Base-by-base conservation (phyloP, 30 jellyfish, hydroid and myxozoan species). In the Chironex yamaguchii region DNA sequence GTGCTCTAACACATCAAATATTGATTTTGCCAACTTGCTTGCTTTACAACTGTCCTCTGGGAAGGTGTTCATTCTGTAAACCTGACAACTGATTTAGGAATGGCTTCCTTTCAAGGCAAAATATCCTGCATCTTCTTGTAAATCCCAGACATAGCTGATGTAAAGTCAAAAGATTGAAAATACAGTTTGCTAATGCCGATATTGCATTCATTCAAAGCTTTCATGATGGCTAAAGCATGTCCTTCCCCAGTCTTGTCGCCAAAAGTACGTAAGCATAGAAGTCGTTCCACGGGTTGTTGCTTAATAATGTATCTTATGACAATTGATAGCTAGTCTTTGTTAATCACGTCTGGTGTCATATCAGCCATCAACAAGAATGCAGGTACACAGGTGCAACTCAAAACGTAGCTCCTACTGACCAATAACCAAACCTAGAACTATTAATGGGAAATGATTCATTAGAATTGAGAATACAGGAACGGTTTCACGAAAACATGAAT, bases 11-110 rank as follows among this genome's bases (percentile, higher is more conserved):
- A 27, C 79, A 62, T 75, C 79, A 49, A 75, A 29, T 76, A 75
- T 75, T 23, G 88, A 75, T 49, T 53, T 48, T 75, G 49, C 88
- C 54, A 75, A 22, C 79, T 75, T 75, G 79, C 88, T 75, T 52
- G 88, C 88, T 52, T 49, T 26, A 30, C 79, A 75, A 22, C 88
- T 48, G 13, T 29, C 76, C 79, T 75, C 88, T 4, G 36, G 67
- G 36, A 68, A 68, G 33, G 70, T 68, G 70, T 68, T 26, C 82
- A 68, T 68, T 68, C 70, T 4, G 84, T 70, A 72, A 70, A 33
- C 79, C 29, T 70, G 76, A 34, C 84, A 70, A 4, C 73, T 29
- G 29, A 4, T 68, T 30, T 68, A 29, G 82, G 82, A 17, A 68
- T 68, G 20, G 33, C 79, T 48, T 72, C 36, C 77, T 72, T 36